Base-by-base conservation (phyloP, 2,113 vertebrate genomes). In the Chaetops frenatus region DNA sequence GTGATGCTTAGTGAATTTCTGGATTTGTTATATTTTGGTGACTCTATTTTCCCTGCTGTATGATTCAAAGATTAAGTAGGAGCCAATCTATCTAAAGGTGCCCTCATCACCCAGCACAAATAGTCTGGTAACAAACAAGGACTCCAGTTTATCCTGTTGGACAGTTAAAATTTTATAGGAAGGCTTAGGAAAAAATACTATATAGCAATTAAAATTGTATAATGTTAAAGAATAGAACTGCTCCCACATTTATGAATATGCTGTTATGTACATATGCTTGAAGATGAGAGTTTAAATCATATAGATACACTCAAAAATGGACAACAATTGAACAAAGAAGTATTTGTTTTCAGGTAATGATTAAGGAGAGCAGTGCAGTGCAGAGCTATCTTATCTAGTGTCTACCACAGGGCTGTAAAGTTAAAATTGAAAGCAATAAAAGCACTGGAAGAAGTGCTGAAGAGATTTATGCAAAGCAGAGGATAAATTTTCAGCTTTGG, bases 401-500 rank as follows among this genome's bases (percentile, higher is more conserved):
- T 71, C 69, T 93, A 23, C 60, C 64, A 81, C 24, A 84, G 33
- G 24, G 77, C 47, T 83, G 50, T 80, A 54, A 94, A 91, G 22
- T 78, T 83, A 78, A 88, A 93, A 92, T 29, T 71, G n/a, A 70
- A 88, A 91, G 56, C 47, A 88, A 81, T 74, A 78, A 84, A 83
- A 94, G 67, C 57, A 54, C 33, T 64, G 65, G 76, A 88, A 86
- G 76, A 88, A 94, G 18, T 56, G 69, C 44, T 78, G 69, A 70
- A 94, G 40, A 92, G 69, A 97, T 92, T 86, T 71, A 94, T 90
- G 69, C 72, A 94, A 94, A 96, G 44, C 61, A 86, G 60, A 91
- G 73, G 86, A 95, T 64, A 83, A 72, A 84, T 96, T 83, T 94
- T 88, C 86, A 84, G 79, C 47, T 92, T 95, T 84, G 72, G 61